Base-by-base conservation (phyloP, 2,113 vertebrate genomes). In the Sterna hirundo region DNA sequence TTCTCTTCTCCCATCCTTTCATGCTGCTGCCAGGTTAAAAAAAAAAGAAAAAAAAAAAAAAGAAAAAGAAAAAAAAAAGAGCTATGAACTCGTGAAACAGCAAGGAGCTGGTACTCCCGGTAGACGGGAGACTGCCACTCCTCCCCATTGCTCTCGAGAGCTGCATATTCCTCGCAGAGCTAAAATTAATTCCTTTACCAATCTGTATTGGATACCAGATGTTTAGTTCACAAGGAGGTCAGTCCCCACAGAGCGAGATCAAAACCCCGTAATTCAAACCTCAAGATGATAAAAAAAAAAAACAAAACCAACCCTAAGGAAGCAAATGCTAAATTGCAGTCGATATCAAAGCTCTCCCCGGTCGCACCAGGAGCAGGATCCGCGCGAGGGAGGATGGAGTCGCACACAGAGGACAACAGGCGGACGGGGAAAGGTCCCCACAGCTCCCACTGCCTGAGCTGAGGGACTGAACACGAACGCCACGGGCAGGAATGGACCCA, bases 401-500 rank as follows among this genome's bases (percentile, higher is more conserved):
- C 3, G 17, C 13, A 10, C n/a, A 9, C 15, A 4, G 66, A 20
- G 6, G 23, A 58, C 18, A 30, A 17, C 62, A 12, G 3, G 20
- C 1, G 22, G 49, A 22, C 22, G 20, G 0, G 13, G 1, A 5
- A 27, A 68, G 64, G 38, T 19, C 75, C 44, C 9, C 38, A 5
- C 36, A 10, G 68, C 15, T 60, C 47, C 68, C 42, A 6, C 19
- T 3, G 8, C 1, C 32, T 2, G 44, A 65, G 68, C 8, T 8
- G 17, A 15, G 2, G 11, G 52, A 4, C 40, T 8, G 17, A 32
- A 32, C 25, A 15, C 57, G 13, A 6, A 34, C 2, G 0, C 49
- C 2, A 0, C 0, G 6, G 64, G 30, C 54, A 55, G 29, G 32
- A 36, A 7, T 0, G 0, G 64, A 20, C 22, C 49, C 1, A 3